These are phyloP conservation scores for Cheirogaleus major DNA, from an alignment of 2,797 vertebrate genomes.

Conservation along the genomic window DNA sequence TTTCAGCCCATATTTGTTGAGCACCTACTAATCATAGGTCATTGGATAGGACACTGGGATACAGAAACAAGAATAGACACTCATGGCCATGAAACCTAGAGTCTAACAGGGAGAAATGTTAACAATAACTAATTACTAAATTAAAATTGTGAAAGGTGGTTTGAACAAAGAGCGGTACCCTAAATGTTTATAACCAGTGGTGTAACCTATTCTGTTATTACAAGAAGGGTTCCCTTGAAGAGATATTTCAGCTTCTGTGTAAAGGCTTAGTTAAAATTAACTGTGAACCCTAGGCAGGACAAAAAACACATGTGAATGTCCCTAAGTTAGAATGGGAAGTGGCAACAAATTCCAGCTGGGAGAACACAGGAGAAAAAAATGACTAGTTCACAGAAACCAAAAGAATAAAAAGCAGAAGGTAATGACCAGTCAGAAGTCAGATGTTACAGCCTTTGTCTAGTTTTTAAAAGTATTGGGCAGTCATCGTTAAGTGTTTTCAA, in stretches of 20 bases:
- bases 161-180: background rate
- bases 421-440: background rate
- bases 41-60: background rate
- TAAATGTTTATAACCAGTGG: background rate
- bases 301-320: background rate
- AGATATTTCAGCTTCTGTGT: background rate
- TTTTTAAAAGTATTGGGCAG: conserved; percentile 1
- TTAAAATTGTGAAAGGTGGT: background rate
- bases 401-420: background rate
- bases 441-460: background rate
- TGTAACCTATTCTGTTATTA: background rate
- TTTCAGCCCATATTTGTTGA: background rate
- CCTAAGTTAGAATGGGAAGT: background rate
- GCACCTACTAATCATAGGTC: background rate
- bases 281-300: background rate
- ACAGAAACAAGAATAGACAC: background rate
- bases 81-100: background rate
- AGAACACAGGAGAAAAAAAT: background rate
- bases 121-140: background rate
- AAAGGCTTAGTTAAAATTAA: background rate
- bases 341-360: background rate
- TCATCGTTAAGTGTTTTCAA: background rate
- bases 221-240: background rate
- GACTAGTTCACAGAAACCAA: background rate
- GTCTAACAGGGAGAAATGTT: background rate